phyloP scores from a whole-genome alignment of 1,140 invertebrate genomes.

The Anoplophora glabripennis region DNA sequence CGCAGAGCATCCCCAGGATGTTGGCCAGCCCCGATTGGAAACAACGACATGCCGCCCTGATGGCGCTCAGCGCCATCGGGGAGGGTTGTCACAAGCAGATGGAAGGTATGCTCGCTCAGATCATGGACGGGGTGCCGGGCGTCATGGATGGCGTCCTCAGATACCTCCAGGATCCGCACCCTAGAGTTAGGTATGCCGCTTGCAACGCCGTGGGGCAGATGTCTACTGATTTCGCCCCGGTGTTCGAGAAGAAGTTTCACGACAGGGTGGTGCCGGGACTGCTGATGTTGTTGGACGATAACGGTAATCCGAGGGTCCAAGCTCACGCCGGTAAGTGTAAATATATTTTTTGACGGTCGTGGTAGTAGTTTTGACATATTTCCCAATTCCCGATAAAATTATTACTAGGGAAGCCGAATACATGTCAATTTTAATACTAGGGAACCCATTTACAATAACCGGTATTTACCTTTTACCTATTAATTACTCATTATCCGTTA shows the following conservation, averaged over 20 bases:
- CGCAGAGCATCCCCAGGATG: constrained; percentile 83
- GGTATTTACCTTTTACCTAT: too few relatives aligned
- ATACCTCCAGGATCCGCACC: constrained; percentile 63
- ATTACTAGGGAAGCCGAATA: too few relatives aligned
- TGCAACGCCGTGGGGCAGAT: constrained; percentile 99
- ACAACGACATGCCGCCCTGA: constrained; percentile 90
- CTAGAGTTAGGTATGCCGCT: constrained; percentile 91
- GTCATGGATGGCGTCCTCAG: constrained; percentile 63
- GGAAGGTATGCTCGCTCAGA: constrained; percentile 87
- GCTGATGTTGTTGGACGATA: constrained; percentile 87
- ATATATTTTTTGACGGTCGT: background rate
- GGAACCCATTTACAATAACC: too few relatives aligned
- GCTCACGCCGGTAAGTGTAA: constrained; percentile 67
- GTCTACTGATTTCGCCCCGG: constrained; percentile 96
- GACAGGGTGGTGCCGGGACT: constrained; percentile 89
- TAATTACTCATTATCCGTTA: too few relatives aligned
- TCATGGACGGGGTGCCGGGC: constrained; percentile 85
- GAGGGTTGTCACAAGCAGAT: constrained; percentile 99
- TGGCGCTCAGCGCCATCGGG: constrained; percentile 97
- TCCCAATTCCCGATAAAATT: background rate
- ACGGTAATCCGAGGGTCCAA: constrained; percentile 90
- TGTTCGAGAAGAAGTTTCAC: constrained; percentile 98
- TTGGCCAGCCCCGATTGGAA: constrained; percentile 80
- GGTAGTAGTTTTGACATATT: background rate
- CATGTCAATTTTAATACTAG: too few relatives aligned